Percentiles rank a stretch among this genome's conserved stretches.
These are phyloP conservation scores for Odocoileus virginianus DNA, from an alignment of 2,113 vertebrate genomes.

Conservation along the genomic window DNA sequence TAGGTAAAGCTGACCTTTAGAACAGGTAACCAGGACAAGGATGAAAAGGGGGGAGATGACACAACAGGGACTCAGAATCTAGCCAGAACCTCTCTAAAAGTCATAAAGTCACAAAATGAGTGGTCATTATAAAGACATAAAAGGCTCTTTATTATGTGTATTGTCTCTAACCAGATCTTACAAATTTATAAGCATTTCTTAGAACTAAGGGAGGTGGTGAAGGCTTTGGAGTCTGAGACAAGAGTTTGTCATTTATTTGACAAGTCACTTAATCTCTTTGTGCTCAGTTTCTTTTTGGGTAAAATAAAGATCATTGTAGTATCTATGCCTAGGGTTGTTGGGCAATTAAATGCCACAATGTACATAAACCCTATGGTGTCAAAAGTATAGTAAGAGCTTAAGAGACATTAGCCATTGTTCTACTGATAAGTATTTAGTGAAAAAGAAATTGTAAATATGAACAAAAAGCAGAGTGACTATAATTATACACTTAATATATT, in stretches of 20 bases:
- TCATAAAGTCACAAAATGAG: background rate
- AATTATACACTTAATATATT: background rate
- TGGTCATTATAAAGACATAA: background rate
- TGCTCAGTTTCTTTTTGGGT: background rate
- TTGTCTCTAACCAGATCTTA: background rate
- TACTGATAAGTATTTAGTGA: background rate
- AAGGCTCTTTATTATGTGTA: background rate
- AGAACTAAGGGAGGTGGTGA: background rate
- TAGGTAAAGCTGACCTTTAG: background rate
- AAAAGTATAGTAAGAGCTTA: background rate
- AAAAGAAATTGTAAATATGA: background rate
- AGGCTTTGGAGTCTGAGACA: background rate
- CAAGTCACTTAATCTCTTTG: background rate
- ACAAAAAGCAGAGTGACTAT: background rate
- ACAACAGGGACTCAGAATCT: background rate
- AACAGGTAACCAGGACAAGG: background rate
- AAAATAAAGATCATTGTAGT: background rate
- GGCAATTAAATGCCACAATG: background rate
- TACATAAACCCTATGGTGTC: background rate
- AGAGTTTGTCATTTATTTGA: background rate
- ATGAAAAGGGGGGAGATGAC: background rate
- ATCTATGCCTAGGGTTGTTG: background rate
- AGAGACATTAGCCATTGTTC: background rate
- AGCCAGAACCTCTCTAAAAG: background rate
- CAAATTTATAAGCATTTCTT: background rate